These are phyloP conservation scores for Papilio demoleus DNA, from an alignment of 2,888 invertebrate species.

Conservation along the genomic window DNA sequence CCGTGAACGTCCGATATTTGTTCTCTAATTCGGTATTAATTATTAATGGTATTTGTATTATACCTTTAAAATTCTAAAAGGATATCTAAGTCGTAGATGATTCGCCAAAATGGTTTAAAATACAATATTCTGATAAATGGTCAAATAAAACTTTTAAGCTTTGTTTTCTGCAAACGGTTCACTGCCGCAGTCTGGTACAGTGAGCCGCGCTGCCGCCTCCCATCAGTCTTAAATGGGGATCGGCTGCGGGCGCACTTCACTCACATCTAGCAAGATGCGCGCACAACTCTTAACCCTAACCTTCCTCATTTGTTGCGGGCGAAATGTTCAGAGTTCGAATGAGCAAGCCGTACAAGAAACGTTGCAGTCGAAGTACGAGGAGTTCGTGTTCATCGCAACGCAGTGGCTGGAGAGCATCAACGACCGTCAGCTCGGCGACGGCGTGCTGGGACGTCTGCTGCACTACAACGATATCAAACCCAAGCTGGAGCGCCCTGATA, in stretches of 20 bases:
- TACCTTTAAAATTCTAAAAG: too few relatives aligned
- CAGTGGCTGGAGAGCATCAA: constrained; percentile 64
- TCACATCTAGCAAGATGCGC: constrained; percentile 45
- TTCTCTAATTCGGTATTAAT: too few relatives aligned
- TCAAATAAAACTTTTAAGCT: neutral
- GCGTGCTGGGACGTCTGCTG: constrained; percentile 61
- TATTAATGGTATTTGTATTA: too few relatives aligned
- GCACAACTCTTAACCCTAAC: constrained; percentile 44
- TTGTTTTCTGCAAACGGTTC: constrained; percentile 11
- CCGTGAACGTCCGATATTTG: too few relatives aligned
- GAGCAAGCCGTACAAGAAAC: constrained; percentile 54
- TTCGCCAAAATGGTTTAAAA: neutral
- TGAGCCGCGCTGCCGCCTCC: constrained; percentile 41
- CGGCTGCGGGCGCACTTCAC: constrained; percentile 43
- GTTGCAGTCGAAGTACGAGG: constrained; percentile 56
- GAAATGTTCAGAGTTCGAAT: too few relatives aligned
- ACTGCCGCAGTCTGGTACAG: constrained; percentile 18
- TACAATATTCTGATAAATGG: too few relatives aligned
- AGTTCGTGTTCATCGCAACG: constrained; percentile 51
- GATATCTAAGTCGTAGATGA: neutral
- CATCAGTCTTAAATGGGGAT: constrained; percentile 53
- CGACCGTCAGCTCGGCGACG: constrained; percentile 61
- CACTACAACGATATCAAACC: constrained; percentile 67
- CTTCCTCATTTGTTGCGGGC: constrained; percentile 44
- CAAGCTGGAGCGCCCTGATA: constrained; percentile 46